These are phyloP conservation scores for Oxyteleia sp. DNA, from an alignment of 2,888 invertebrate genomes.

Conservation along the genomic window DNA sequence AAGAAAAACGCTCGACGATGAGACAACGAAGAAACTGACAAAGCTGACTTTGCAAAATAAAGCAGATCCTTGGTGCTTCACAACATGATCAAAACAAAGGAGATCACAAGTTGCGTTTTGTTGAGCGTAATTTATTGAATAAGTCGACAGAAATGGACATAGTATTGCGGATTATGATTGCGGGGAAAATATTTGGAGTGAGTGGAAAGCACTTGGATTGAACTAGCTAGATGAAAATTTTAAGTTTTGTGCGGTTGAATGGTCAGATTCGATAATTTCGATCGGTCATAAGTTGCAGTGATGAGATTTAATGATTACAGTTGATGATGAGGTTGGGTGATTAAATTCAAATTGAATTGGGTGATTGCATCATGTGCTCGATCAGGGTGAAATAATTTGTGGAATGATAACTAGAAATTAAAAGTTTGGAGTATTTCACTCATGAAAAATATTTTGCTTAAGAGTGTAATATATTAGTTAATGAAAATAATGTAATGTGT, in stretches of 20 bases:
- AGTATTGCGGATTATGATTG: neutral
- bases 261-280: neutral
- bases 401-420: neutral
- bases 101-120: neutral
- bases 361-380: neutral
- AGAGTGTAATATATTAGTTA: no score
- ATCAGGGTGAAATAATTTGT: neutral
- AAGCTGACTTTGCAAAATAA: slow-evolving; percentile 55
- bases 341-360: slow-evolving; percentile 8
- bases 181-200: neutral
- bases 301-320: slow-evolving; percentile 6
- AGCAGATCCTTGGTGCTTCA: slow-evolving; percentile 12
- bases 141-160: neutral
- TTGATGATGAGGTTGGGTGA: slow-evolving; percentile 13
- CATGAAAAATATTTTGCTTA: no score
- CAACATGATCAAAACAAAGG: slow-evolving; percentile 29
- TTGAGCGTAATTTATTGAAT: neutral
- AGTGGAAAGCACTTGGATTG: neutral
- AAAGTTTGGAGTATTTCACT: no score
- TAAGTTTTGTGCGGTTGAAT: neutral
- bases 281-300: neutral
- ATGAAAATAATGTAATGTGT: no score
- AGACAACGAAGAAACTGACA: slow-evolving; percentile 56
- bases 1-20: slow-evolving; percentile 46
- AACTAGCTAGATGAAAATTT: neutral